Evolutionary conservation across 2,888 invertebrate genomes (phyloP).

Genomic region (Hypolimnas misippus): DNA sequence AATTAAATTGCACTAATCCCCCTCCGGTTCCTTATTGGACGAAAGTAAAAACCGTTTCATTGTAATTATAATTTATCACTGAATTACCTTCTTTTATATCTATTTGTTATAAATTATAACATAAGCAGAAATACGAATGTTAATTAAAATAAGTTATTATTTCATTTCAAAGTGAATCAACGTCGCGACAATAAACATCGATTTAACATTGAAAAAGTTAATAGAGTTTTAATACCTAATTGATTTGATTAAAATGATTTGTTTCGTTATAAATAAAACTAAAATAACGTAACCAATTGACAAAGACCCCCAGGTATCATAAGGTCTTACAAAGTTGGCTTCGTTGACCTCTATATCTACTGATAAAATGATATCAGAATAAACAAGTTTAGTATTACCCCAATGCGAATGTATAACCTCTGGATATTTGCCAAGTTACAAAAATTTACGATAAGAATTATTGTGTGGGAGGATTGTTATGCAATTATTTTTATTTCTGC

Average conservation of each 20-base stretch:
- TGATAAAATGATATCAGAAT: slow-evolving; percentile 46
- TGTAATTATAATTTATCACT: too few relatives aligned
- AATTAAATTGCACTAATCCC: neutral
- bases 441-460: slow-evolving; percentile 26
- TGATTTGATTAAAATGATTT: neutral
- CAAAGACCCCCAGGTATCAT: slow-evolving; percentile 5
- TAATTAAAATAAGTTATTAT: neutral
- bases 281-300: neutral
- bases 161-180: slow-evolving; percentile 18
- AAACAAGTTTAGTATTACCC: slow-evolving; percentile 45
- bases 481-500: slow-evolving; percentile 12
- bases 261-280: neutral
- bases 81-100: too few relatives aligned
- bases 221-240: slow-evolving; percentile 1
- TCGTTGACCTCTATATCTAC: slow-evolving; percentile 27
- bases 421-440: slow-evolving; percentile 52
- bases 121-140: neutral
- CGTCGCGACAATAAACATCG: slow-evolving; percentile 28
- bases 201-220: slow-evolving; percentile 22
- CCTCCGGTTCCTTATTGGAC: neutral
- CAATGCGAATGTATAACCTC: slow-evolving; percentile 39
- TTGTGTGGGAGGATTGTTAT: slow-evolving; percentile 20
- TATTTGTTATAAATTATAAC: too few relatives aligned
- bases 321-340: slow-evolving; percentile 16
- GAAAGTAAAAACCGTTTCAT: neutral